phyloP scores from a whole-genome alignment of 2,113 vertebrate genomes.

The Arizona elegans region DNA sequence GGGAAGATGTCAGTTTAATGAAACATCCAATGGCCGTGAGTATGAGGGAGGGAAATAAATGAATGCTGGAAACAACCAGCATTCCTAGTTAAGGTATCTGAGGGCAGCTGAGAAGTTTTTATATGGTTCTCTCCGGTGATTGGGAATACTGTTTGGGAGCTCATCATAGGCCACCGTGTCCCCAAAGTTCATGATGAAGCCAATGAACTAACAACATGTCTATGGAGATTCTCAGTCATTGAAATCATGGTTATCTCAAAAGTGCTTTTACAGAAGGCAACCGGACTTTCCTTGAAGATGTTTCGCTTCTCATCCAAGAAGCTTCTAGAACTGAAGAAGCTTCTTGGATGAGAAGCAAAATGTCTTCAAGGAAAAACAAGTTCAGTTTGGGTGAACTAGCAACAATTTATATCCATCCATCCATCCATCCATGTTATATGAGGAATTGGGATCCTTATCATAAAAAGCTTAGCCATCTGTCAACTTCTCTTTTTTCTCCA shows the following conservation, averaged over 20 bases:
- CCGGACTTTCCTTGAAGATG: neutral
- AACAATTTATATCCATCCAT: neutral
- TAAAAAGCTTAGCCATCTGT: neutral
- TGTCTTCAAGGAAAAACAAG: neutral
- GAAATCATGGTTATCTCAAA: neutral
- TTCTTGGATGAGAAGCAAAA: neutral
- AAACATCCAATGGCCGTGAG: neutral
- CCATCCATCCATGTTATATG: neutral
- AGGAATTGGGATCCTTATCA: neutral
- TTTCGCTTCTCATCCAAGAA: neutral
- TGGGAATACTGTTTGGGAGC: neutral
- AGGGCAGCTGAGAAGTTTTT: neutral
- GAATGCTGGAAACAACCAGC: neutral
- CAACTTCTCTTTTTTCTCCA: neutral
- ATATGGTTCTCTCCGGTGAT: neutral
- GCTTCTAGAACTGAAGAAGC: neutral
- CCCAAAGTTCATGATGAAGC: neutral
- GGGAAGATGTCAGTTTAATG: neutral
- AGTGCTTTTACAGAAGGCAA: neutral
- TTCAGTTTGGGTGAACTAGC: neutral
- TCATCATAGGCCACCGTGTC: too few species aligned
- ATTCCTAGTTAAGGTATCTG: neutral
- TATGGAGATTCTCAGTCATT: neutral
- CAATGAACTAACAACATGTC: neutral
- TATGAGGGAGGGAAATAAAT: neutral